Evolutionary conservation across 2,797 vertebrate species (phyloP).

Genomic region (Hydrolagus colliei): DNA sequence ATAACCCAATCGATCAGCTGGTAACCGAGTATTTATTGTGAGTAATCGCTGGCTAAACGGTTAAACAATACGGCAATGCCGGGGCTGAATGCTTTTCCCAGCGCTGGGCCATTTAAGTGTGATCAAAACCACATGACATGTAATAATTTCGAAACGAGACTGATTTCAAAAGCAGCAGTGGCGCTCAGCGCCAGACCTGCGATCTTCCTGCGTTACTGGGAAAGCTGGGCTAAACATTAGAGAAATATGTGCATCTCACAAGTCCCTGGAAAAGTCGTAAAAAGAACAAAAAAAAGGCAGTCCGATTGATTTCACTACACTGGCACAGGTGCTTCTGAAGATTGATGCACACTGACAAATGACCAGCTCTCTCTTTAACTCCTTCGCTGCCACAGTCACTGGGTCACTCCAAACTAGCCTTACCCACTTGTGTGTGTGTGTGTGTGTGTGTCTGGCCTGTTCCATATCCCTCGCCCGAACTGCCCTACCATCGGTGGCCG

Average conservation of each 20-base stretch:
- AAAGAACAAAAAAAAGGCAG: not conserved
- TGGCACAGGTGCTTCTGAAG: slow-evolving; percentile 28
- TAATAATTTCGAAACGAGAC: not conserved
- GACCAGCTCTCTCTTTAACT: slow-evolving; percentile 14
- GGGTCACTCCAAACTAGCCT: not conserved
- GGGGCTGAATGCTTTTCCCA: slow-evolving; percentile 6
- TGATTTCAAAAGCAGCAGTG: slow-evolving; percentile 30
- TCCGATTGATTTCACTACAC: slow-evolving; percentile 24
- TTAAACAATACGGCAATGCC: not conserved
- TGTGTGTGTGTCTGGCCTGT: too few species aligned
- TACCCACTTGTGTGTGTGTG: too few species aligned
- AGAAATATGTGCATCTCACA: slow-evolving; percentile 17
- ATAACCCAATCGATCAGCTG: not conserved
- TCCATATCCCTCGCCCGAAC: too few species aligned
- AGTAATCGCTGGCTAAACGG: not conserved
- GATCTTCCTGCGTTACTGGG: slow-evolving; percentile 28
- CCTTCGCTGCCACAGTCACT: not conserved
- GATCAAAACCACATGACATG: slow-evolving; percentile 22
- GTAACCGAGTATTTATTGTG: not conserved
- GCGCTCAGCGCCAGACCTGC: slow-evolving; percentile 1
- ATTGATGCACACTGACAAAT: slow-evolving; percentile 23
- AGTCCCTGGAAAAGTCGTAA: slow-evolving; percentile 17
- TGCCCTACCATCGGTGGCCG: too few species aligned
- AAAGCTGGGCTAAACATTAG: slow-evolving; percentile 24
- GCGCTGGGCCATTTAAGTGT: not conserved